Evolutionary conservation across 2,113 vertebrate genomes (phyloP).

Genomic region (Gorsachius goisagi): DNA sequence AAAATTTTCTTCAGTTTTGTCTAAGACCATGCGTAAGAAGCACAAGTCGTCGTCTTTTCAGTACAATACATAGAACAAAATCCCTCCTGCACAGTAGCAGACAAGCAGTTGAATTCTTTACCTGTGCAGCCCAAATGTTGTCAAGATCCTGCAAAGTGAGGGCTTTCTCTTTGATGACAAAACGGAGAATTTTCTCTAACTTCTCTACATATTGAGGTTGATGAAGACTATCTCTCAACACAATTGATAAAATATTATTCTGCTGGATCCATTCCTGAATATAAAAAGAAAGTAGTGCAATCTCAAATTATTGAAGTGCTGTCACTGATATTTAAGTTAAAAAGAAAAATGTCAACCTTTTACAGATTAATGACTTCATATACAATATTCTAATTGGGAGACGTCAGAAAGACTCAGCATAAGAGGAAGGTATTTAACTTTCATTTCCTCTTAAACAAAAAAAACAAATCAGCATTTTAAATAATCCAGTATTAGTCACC

Average conservation of each 20-base stretch:
- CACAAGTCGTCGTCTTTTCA: background rate
- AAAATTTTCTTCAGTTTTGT: background rate
- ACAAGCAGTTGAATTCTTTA: conserved; percentile 64
- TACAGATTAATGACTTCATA: background rate
- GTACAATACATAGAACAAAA: background rate
- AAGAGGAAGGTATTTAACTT: background rate
- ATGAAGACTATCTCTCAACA: conserved; percentile 96
- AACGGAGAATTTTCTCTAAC: conserved; percentile 97
- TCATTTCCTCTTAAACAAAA: background rate
- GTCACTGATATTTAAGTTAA: background rate
- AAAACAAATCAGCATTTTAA: background rate
- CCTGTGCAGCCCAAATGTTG: conserved; percentile 99
- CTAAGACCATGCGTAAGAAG: background rate
- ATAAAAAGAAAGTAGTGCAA: conserved; percentile 10
- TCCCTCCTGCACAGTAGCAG: background rate
- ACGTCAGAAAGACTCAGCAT: background rate
- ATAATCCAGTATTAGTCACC: background rate
- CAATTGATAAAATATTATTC: conserved; percentile 98
- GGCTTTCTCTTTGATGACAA: conserved; percentile 99
- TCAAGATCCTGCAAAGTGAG: conserved; percentile 97
- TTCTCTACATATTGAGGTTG: conserved; percentile 99
- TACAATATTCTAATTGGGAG: background rate
- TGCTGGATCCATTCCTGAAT: conserved; percentile 99
- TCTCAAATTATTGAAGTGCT: conserved; percentile 30
- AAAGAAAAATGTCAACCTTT: background rate